Evolutionary conservation across 2,113 vertebrate genomes (phyloP).

Genomic region (Otus sunia): DNA sequence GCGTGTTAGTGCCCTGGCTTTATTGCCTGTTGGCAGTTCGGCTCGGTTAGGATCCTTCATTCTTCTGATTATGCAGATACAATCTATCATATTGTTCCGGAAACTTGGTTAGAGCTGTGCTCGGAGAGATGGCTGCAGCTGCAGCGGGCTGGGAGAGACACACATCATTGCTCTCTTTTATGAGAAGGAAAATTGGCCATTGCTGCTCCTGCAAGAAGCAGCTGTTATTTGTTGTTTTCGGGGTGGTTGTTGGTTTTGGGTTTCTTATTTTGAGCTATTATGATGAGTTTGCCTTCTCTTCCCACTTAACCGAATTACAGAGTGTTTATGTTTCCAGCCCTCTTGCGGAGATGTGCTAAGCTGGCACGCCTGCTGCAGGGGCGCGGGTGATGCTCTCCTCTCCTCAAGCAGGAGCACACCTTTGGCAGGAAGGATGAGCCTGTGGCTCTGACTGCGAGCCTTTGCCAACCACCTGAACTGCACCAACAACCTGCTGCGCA

Average conservation of each 20-base stretch:
- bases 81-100: slow-evolving; percentile 11
- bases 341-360: background rate
- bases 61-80: background rate
- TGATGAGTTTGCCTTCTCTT: slow-evolving; percentile 66
- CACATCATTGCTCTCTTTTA: slow-evolving; percentile 46
- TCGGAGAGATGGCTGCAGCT: slow-evolving; percentile 52
- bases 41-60: background rate
- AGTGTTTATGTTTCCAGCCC: slow-evolving; percentile 6
- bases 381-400: background rate
- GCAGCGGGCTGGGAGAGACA: background rate
- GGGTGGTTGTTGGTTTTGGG: background rate
- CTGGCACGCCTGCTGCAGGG: background rate
- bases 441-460: background rate
- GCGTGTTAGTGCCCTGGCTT: background rate
- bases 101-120: background rate
- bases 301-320: slow-evolving; percentile 53
- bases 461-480: background rate
- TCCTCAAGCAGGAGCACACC: background rate
- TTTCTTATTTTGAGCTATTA: slow-evolving; percentile 46
- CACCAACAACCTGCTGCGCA: background rate
- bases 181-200: slow-evolving; percentile 50
- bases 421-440: background rate
- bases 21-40: background rate
- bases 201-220: slow-evolving; percentile 57
- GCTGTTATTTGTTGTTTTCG: slow-evolving; percentile 71